Percentiles rank a stretch among this genome's conserved stretches.
phyloP scores from a whole-genome alignment of 1,140 invertebrate species.

The Anadara kagoshimensis region DNA sequence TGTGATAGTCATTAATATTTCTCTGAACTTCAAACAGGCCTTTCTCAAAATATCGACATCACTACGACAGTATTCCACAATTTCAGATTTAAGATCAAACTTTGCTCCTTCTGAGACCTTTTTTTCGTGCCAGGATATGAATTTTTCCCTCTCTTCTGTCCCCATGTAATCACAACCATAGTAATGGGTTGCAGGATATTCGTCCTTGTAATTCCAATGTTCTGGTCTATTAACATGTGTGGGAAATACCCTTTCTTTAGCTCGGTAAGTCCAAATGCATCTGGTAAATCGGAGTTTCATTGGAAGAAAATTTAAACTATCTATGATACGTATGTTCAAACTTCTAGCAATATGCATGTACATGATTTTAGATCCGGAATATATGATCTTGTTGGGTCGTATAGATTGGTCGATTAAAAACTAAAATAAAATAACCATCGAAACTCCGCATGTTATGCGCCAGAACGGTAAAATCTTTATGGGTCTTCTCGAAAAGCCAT shows the following conservation, averaged over 20 bases:
- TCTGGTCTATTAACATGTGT: neutral
- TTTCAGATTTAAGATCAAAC: conserved; percentile 28
- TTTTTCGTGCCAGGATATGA: conserved; percentile 30
- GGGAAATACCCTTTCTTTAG: too few relatives aligned
- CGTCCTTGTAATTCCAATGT: conserved; percentile 34
- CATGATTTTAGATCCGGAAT: too few relatives aligned
- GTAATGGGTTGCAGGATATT: conserved; percentile 12
- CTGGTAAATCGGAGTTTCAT: too few relatives aligned
- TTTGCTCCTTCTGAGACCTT: too few relatives aligned
- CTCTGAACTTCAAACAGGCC: neutral
- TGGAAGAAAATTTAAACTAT: too few relatives aligned
- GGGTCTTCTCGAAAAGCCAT: too few relatives aligned
- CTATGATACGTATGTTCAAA: too few relatives aligned
- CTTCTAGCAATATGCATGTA: too few relatives aligned
- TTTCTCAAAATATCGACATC: too few relatives aligned
- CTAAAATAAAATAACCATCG: conserved; percentile 16
- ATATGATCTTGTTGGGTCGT: conserved; percentile 24
- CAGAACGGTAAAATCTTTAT: too few relatives aligned
- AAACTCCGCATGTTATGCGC: conserved; percentile 3
- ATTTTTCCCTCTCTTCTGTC: conserved; percentile 19
- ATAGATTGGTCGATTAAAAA: too few relatives aligned
- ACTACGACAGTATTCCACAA: neutral
- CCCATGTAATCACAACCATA: conserved; percentile 33
- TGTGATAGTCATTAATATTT: conserved; percentile 1
- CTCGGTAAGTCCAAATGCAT: too few relatives aligned